A percentile compares a stretch with the other conserved stretches of the same genome.
Evolutionary conservation across 2,797 vertebrate genomes (phyloP).

Genomic region (Columba guinea): DNA sequence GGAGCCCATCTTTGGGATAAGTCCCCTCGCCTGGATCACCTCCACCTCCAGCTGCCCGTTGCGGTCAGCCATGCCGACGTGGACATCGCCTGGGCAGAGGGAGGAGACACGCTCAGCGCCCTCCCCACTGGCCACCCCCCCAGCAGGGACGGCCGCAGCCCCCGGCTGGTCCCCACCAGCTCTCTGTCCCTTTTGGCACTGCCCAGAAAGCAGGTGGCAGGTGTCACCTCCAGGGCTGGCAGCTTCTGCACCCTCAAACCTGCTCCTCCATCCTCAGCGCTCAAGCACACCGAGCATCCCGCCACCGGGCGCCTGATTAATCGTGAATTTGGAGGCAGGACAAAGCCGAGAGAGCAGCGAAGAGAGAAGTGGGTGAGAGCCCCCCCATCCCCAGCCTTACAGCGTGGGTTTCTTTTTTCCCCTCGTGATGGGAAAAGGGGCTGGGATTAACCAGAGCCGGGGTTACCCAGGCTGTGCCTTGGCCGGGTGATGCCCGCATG

Average conservation of each 20-base stretch:
- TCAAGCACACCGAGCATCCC: neutral
- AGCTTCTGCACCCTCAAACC: neutral
- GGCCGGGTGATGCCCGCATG: neutral
- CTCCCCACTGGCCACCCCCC: neutral
- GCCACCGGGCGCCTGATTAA: accelerated
- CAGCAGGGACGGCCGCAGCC: neutral
- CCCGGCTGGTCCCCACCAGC: neutral
- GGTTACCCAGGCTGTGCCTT: neutral
- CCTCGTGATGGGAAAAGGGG: accelerated
- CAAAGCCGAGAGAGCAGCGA: neutral
- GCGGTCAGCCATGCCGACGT: constrained; percentile 89
- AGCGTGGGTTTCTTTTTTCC: neutral
- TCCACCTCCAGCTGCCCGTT: constrained; percentile 96
- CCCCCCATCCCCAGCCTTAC: neutral
- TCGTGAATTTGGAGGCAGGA: neutral
- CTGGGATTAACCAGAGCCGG: neutral
- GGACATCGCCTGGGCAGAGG: constrained; percentile 85
- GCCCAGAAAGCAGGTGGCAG: neutral
- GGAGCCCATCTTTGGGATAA: constrained; percentile 91
- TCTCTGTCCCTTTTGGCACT: no score
- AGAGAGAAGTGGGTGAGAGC: accelerated
- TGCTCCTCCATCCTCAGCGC: neutral
- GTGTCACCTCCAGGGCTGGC: neutral
- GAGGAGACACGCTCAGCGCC: neutral
- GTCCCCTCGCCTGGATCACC: constrained; percentile 92